Percentiles rank a stretch among this genome's conserved stretches.
Conservation (phyloP, 2,888 invertebrate genomes). For the Trypoxylon attenuatum region DNA sequence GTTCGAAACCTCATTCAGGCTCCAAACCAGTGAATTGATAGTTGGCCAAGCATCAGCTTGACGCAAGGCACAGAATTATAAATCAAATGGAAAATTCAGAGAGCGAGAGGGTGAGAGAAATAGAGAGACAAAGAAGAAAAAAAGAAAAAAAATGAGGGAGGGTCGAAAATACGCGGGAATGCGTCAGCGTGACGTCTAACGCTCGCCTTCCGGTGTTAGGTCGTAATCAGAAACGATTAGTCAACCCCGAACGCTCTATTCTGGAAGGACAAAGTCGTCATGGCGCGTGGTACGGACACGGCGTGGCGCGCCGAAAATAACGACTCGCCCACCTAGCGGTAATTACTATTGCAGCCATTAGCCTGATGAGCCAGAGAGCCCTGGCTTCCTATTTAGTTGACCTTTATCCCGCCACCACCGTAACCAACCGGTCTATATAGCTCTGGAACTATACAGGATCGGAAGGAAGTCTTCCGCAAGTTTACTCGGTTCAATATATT, state of each 20-base stretch:
- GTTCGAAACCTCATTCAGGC: too few relatives aligned
- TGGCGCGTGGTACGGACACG: constrained; percentile 10
- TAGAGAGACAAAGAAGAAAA: too few relatives aligned
- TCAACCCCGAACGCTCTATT: background rate
- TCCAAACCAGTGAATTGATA: too few relatives aligned
- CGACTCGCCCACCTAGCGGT: constrained; percentile 5
- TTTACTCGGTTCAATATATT: constrained; percentile 4
- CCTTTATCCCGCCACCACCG: constrained; percentile 17
- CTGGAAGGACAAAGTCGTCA: background rate
- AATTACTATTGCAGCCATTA: constrained; percentile 45
- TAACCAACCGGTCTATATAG: background rate
- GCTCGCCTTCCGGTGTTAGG: constrained; percentile 1
- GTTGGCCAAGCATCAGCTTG: too few relatives aligned
- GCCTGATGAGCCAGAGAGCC: constrained; percentile 43
- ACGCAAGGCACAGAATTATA: too few relatives aligned
- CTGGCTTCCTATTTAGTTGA: constrained; percentile 17
- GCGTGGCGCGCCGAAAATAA: too few relatives aligned
- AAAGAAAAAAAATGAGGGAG: too few relatives aligned
- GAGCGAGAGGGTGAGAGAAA: too few relatives aligned
- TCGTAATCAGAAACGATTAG: constrained; percentile 20
- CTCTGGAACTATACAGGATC: background rate
- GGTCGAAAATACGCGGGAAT: background rate
- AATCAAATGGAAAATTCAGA: background rate
- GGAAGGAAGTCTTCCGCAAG: background rate
- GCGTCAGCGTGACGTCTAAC: background rate